Percentiles rank a stretch among this genome's conserved stretches.
Conservation (phyloP, 2,797 vertebrate species). For the Rhinichthys osculus region DNA sequence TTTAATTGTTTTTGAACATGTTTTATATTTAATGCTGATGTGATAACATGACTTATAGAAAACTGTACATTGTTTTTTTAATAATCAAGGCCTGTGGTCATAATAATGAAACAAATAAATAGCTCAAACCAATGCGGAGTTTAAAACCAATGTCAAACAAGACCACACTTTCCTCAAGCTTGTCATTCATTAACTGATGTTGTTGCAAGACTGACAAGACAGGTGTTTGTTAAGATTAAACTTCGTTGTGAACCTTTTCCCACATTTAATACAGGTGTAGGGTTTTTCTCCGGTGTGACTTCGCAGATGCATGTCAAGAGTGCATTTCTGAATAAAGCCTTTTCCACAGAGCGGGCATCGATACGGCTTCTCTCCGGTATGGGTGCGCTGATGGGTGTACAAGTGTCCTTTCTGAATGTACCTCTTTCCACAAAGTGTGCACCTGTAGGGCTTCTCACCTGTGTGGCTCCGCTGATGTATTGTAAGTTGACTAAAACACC, state of each 20-base stretch:
- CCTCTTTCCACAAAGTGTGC: conserved; percentile 78
- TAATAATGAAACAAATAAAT: neutral
- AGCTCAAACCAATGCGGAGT: neutral
- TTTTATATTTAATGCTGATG: neutral
- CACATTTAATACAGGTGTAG: conserved; percentile 77
- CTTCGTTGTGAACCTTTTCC: conserved; percentile 75
- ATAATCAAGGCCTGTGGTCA: neutral
- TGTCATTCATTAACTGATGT: neutral
- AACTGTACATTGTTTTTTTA: neutral
- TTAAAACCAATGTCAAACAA: neutral
- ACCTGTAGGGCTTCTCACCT: conserved; percentile 81
- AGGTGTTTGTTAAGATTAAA: conserved; percentile 75
- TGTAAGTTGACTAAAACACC: conserved; percentile 81
- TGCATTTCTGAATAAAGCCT: conserved; percentile 83
- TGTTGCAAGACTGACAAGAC: conserved; percentile 63
- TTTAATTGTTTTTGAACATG: neutral
- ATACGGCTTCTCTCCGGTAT: conserved; percentile 82
- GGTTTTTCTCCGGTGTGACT: conserved; percentile 83
- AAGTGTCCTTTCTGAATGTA: conserved; percentile 81
- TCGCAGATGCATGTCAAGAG: conserved; percentile 81
- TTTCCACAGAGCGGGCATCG: conserved; percentile 79
- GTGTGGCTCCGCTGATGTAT: conserved; percentile 84
- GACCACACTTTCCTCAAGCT: neutral
- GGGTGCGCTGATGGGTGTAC: conserved; percentile 82
- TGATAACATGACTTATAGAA: neutral